Percentiles rank a stretch among this genome's conserved stretches.
phyloP scores from a whole-genome alignment of 2,888 invertebrate species.

The Nephrotoma guestfalica region DNA sequence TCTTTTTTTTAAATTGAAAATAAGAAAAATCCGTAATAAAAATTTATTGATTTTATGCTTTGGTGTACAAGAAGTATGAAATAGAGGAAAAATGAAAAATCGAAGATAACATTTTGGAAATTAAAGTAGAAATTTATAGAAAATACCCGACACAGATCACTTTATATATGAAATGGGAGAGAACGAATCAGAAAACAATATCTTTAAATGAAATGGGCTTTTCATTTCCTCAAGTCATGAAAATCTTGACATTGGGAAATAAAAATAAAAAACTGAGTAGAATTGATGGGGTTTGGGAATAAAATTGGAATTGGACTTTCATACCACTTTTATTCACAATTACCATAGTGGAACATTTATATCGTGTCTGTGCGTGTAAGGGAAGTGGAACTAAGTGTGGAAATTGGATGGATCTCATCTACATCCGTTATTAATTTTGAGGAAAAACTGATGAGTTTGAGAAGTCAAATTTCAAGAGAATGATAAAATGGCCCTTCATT shows the following conservation, averaged over 20 bases:
- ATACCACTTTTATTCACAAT: not conserved
- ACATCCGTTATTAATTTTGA: too few relatives aligned
- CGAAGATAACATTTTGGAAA: not conserved
- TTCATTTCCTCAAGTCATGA: not conserved
- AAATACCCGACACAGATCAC: not conserved
- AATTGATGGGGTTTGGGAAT: not conserved
- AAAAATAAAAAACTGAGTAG: not conserved
- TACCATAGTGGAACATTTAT: not conserved
- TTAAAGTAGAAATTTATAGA: not conserved
- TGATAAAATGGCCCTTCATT: too few relatives aligned
- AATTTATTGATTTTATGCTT: not conserved
- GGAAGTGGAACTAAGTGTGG: too few relatives aligned
- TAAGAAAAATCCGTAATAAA: not conserved
- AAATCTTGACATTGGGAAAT: not conserved
- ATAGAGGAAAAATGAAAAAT: not conserved
- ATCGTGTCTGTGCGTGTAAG: too few relatives aligned
- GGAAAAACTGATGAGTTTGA: too few relatives aligned
- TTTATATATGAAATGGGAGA: not conserved
- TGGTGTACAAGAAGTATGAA: not conserved
- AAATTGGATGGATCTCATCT: too few relatives aligned
- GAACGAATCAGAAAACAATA: not conserved
- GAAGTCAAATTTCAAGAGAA: too few relatives aligned
- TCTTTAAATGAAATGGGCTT: not conserved
- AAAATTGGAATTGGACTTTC: not conserved
- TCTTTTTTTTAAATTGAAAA: not conserved